phyloP scores from a whole-genome alignment of 2,113 vertebrate genomes.

The Charadrius vociferus region DNA sequence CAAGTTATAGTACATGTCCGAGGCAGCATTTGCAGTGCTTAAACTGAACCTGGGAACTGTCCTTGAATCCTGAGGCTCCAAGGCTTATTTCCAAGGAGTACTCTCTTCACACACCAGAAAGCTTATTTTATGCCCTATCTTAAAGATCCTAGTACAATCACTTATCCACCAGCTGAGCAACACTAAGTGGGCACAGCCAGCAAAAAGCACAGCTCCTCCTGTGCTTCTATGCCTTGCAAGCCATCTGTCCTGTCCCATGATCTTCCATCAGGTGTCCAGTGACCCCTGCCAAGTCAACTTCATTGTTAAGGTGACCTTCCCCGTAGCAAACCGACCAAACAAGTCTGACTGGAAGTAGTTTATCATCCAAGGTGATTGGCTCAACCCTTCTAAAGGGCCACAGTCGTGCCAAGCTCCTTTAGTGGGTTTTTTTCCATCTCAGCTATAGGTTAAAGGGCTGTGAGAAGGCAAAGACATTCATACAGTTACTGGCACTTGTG shows the following conservation, averaged over 20 bases:
- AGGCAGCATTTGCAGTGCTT: not conserved
- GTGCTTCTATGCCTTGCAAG: not conserved
- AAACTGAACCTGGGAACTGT: not conserved
- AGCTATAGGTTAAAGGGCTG: not conserved
- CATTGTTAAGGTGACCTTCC: slow-evolving; percentile 33
- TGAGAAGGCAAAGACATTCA: not conserved
- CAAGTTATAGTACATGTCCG: not conserved
- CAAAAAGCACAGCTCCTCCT: not conserved
- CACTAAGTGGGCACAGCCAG: not conserved
- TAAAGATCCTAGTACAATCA: not conserved
- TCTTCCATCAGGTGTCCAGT: not conserved
- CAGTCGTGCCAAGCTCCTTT: not conserved
- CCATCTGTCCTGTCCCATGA: not conserved
- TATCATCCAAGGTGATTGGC: not conserved
- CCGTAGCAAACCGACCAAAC: not conserved
- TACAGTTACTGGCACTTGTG: not conserved
- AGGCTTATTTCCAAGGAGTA: not conserved
- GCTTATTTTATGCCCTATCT: not conserved
- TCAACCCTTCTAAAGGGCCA: not conserved
- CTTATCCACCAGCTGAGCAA: not conserved
- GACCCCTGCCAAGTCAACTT: not conserved
- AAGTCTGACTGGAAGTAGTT: not conserved
- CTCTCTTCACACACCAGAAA: not conserved
- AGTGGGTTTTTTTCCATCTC: not conserved
- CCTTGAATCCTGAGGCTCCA: not conserved